phyloP scores from a whole-genome alignment of 2,888 invertebrate species.

The Galerucella nymphaeae region DNA sequence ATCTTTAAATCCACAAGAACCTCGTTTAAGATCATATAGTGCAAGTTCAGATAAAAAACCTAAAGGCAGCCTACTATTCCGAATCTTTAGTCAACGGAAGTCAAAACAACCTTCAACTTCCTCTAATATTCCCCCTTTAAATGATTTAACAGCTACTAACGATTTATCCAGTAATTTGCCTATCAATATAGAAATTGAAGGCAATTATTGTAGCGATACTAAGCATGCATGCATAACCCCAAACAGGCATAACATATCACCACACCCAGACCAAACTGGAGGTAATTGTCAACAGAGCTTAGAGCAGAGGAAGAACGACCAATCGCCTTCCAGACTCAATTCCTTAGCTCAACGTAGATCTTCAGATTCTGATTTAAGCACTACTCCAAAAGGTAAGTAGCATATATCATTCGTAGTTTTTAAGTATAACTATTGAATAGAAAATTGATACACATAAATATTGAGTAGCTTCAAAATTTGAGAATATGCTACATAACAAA shows the following conservation, averaged over 20 bases:
- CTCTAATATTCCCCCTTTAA: conserved; percentile 26
- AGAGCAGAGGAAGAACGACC: conserved; percentile 50
- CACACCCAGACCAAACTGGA: conserved; percentile 54
- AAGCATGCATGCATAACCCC: conserved; percentile 64
- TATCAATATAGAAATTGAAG: conserved; percentile 61
- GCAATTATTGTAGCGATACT: conserved; percentile 57
- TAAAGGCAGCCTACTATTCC: conserved; percentile 45
- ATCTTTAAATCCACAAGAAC: conserved; percentile 38
- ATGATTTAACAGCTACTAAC: conserved; percentile 46
- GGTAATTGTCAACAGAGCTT: conserved; percentile 51
- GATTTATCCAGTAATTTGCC: conserved; percentile 48
- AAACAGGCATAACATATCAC: conserved; percentile 60
- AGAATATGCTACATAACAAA: too few species aligned
- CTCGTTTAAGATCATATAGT: conserved; percentile 41
- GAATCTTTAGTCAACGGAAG: conserved; percentile 46
- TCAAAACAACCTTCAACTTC: conserved; percentile 40
- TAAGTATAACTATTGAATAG: background rate
- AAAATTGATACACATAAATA: background rate
- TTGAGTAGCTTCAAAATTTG: too few species aligned
- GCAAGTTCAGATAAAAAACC: conserved; percentile 34
- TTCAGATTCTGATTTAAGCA: conserved; percentile 93
- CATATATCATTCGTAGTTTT: background rate
- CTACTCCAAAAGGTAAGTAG: conserved; percentile 88
- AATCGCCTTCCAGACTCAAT: conserved; percentile 69
- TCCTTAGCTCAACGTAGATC: conserved; percentile 76